These are phyloP conservation scores for Formica exsecta DNA, from an alignment of 1,140 invertebrate species.

Conservation along the genomic window DNA sequence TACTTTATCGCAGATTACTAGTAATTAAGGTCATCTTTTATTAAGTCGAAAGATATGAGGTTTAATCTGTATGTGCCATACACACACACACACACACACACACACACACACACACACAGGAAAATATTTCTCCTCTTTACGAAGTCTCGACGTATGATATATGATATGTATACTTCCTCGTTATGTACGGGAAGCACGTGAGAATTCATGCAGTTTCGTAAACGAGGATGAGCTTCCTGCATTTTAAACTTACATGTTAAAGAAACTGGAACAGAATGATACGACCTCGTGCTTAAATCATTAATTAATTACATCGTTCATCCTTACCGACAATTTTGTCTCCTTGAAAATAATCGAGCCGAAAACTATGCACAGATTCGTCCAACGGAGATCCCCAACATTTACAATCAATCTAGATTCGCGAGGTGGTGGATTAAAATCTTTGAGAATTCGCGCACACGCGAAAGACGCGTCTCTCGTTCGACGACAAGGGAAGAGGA, in stretches of 20 bases:
- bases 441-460: constrained; percentile 8
- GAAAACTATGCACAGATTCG: background rate
- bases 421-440: background rate
- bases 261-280: background rate
- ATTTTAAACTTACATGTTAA: background rate
- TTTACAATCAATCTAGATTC: background rate
- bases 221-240: constrained; percentile 6
- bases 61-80: constrained; percentile 13
- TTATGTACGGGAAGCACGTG: constrained; percentile 31
- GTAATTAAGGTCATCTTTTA: constrained; percentile 49
- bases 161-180: constrained; percentile 13
- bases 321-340: constrained; percentile 38
- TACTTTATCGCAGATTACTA: constrained; percentile 13
- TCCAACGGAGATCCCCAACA: background rate
- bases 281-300: constrained; percentile 9
- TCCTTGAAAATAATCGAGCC: background rate
- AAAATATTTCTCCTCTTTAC: constrained; percentile 24
- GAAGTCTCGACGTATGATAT: constrained; percentile 7
- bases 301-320: constrained; percentile 18
- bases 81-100: no score
- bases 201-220: constrained; percentile 8
- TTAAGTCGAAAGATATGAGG: constrained; percentile 30
- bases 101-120: no score
- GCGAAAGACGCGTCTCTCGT: background rate
- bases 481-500: background rate